A percentile compares a stretch with the other conserved stretches of the same genome.
Conservation (phyloP, 2,113 vertebrate genomes). For the Pollimyrus isidori region DNA sequence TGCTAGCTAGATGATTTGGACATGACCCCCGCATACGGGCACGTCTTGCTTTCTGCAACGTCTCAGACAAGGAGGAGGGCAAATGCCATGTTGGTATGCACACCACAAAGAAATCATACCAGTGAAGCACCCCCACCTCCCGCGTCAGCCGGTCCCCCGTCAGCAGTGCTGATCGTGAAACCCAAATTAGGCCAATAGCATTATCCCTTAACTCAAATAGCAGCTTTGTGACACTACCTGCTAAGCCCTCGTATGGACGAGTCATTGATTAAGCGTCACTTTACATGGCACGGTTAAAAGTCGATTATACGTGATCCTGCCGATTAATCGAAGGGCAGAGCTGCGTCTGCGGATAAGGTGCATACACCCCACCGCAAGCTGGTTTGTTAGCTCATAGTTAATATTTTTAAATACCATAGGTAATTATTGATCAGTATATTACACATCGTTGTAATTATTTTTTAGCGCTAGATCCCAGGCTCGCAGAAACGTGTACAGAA, state of each 20-base stretch:
- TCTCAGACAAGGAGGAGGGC: neutral
- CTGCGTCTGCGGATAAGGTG: neutral
- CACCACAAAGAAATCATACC: neutral
- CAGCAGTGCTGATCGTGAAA: neutral
- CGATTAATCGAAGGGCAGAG: neutral
- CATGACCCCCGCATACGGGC: too few relatives aligned
- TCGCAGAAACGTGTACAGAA: neutral
- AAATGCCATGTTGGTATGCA: neutral
- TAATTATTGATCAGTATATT: neutral
- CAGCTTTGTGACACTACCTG: neutral
- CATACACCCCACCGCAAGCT: neutral
- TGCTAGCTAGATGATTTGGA: neutral
- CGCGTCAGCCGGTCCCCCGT: neutral
- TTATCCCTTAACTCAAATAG: neutral
- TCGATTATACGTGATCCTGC: neutral
- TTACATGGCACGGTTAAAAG: constrained; percentile 3
- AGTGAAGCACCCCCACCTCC: neutral
- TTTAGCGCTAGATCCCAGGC: neutral
- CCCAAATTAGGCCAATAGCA: neutral
- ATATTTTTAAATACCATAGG: neutral
- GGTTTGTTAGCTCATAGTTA: neutral
- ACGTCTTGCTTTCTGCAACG: neutral
- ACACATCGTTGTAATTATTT: neutral
- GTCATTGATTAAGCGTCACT: constrained; percentile 2
- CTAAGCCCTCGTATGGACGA: neutral